A percentile compares a stretch with the other conserved stretches of the same genome.
Conservation (phyloP, 2,113 vertebrate genomes). For the Callorhinus ursinus region DNA sequence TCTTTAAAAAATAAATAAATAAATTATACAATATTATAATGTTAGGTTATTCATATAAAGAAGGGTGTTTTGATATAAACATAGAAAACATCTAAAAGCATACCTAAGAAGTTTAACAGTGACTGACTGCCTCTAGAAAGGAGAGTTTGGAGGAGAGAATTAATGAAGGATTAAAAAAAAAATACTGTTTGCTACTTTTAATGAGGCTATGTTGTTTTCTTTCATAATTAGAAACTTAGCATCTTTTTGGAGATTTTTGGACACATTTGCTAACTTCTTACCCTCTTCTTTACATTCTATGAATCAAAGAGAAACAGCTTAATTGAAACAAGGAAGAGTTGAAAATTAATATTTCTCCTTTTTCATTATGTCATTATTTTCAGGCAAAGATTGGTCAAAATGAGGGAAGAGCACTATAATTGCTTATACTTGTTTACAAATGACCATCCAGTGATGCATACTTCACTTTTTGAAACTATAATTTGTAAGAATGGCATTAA, state of each 20-base stretch:
- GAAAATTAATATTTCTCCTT: conserved; percentile 40
- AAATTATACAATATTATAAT: not conserved
- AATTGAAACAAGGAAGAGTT: not conserved
- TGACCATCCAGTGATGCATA: not conserved
- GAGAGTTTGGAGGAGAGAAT: not conserved
- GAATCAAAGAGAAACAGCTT: not conserved
- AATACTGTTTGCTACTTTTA: not conserved
- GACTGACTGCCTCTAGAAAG: not conserved
- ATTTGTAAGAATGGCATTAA: not conserved
- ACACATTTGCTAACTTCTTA: not conserved
- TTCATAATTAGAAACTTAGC: conserved; percentile 15
- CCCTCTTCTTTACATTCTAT: not conserved
- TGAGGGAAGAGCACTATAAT: not conserved
- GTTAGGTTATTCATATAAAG: not conserved
- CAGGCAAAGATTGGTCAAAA: not conserved
- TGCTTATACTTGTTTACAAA: not conserved
- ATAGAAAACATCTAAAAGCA: not conserved
- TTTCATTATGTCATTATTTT: conserved; percentile 39
- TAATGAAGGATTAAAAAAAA: not conserved
- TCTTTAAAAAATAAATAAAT: not conserved
- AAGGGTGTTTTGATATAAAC: conserved; percentile 20
- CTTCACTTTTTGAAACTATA: conserved; percentile 7
- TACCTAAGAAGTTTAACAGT: not conserved
- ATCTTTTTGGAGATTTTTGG: not conserved
- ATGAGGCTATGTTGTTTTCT: not conserved